Base-by-base conservation (phyloP, 2,888 invertebrate genomes). In the Dasypogon diadema region DNA sequence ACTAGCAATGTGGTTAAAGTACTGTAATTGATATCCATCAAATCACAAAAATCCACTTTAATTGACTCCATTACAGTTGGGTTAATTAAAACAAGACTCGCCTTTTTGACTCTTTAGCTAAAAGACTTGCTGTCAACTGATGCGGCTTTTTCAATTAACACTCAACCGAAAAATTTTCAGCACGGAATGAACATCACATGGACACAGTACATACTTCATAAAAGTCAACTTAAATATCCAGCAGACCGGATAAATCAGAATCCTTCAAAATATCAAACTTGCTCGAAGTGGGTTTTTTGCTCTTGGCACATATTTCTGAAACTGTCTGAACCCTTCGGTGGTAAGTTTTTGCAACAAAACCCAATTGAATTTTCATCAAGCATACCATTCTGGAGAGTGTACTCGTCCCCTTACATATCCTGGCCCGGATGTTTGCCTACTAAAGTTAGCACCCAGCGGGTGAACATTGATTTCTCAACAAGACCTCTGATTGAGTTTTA, bases 311-410 rank as follows among this genome's bases (percentile, higher is more conserved):
- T 42, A 65, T 65, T 34, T 3, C 42, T 16, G 46, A 16, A 51
- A 42, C 65, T 42, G 56, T 56, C 26, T 56, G 46, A 22, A 14
- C 42, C 65, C 24, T 30, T 60, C 10, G 4, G 70, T 22, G 22
- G 22, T 51, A 51, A 70, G 51, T 70, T 51, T 51, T 70, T 70
- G 70, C 70, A 70, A 21, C 48, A 70, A 51, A 24, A 70, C 51
- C 51, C 70, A 70, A 70, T 70, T 70, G 70, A 70, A 70, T 70
- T 70, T 70, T 70, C 70, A 70, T 70, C 51, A 70, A 46, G 65
- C 65, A 65, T 22, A 21, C 46, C 46, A 8, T 54, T 54, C 22
- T 54, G 34, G n/a, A 56, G 30, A 60, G 58, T 30, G 10, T 42
- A 3, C 42, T 42, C 12, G 42, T 42, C 12, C 12, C 42, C n/a